Conservation (phyloP, 2,113 vertebrate species). For the Thunnus maccoyii region DNA sequence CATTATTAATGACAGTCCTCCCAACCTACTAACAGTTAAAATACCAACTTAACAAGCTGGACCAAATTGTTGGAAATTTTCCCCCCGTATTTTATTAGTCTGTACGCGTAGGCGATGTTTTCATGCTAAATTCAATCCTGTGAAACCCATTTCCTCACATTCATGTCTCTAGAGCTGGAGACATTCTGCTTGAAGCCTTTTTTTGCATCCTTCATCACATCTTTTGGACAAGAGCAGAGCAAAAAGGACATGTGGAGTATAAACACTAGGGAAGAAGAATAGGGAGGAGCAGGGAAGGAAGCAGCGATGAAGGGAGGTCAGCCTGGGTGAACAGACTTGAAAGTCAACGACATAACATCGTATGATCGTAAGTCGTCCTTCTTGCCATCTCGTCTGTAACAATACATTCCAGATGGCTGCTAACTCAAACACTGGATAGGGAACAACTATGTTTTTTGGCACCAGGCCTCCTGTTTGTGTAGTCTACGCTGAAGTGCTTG, state of each 20-base stretch:
- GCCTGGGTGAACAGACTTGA: constrained; percentile 34
- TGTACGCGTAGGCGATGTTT: constrained; percentile 18
- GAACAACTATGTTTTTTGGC: constrained; percentile 58
- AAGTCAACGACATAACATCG: constrained; percentile 33
- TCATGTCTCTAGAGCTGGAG: constrained; percentile 18
- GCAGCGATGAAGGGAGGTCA: constrained; percentile 9
- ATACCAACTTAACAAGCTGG: constrained; percentile 42
- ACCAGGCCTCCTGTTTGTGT: constrained; percentile 58
- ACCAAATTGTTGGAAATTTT: neutral
- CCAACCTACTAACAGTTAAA: constrained; percentile 19
- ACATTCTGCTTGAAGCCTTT: neutral
- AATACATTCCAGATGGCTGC: constrained; percentile 65
- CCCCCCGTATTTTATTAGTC: constrained; percentile 22
- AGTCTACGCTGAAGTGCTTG: constrained; percentile 45
- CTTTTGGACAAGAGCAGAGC: neutral
- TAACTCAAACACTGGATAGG: constrained; percentile 50
- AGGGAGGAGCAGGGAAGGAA: neutral
- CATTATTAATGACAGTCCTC: neutral
- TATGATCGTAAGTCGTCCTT: constrained; percentile 13
- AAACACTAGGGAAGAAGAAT: constrained; percentile 17
- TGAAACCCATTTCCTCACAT: constrained; percentile 50
- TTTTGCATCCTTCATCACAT: neutral
- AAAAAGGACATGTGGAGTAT: neutral
- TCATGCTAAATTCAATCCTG: constrained; percentile 33
- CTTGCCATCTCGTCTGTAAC: constrained; percentile 21